Base-by-base conservation (phyloP, 1,140 invertebrate species). In the Eubasilissa regina region DNA sequence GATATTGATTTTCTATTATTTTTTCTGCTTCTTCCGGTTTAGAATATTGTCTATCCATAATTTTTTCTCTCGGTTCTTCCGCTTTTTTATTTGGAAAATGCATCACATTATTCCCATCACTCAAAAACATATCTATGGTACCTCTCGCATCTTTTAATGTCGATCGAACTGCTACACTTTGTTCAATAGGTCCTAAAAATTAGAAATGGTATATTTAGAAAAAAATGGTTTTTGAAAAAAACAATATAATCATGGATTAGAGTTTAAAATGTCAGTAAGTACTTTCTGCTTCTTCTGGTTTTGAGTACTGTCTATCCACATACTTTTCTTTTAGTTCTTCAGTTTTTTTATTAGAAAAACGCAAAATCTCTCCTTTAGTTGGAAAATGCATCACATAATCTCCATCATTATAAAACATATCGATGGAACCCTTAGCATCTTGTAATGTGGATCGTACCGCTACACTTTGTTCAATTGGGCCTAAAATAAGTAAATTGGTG, bases 81-180 rank as follows among this genome's bases (percentile, higher is more conserved):
- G 19, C 60, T 73, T 73, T 80, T 47, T 76, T 80, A 53, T 70
- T 78, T 35, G 70, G 58, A 75, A 56, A 75, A 64, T 60, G 53
- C 17, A 64, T 25, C 4, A 86, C 86, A 80, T 88, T 88, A 55
- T 86, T 85, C 75, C 82, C 86, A 80, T 89, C 89, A 64, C 94
- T 93, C 79, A 94, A 92, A 80, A 94, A 91, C 80, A 95, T 89
- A 78, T 93, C 92, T 72, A 93, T 87, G 11, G 92, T 92, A 62
- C 94, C 93, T 68, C 94, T 91, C 15, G 94, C 94, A 86, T 95
- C 94, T 83, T 94, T 93, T 15, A 94, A 89, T 45, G 93, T 93
- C 0, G 94, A 94, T 10, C 94, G 90, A 3, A 93, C 90, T 1
- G 93, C 92, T 13, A 90, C 85, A 83, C 90, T 86, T 81, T 92